These are phyloP conservation scores for Spinus pinus DNA, from an alignment of 2,797 vertebrate species.

Conservation along the genomic window DNA sequence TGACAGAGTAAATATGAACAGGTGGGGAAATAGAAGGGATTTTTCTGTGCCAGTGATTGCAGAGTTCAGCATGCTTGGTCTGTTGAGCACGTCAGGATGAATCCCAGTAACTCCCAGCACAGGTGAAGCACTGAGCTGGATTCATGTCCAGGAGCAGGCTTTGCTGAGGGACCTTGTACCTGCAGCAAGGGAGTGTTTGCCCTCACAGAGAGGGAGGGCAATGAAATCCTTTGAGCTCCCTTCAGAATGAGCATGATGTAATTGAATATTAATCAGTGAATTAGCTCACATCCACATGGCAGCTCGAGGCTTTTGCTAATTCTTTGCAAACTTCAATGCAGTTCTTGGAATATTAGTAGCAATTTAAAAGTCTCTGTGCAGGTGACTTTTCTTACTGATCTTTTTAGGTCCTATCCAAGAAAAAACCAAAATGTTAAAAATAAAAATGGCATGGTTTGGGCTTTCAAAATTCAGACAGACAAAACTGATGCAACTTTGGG, in stretches of 20 bases:
- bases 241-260: not conserved
- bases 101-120: not conserved
- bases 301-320: not conserved
- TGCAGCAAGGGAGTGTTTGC: not conserved
- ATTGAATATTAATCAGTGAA: not conserved
- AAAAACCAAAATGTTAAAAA: not conserved
- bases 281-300: not conserved
- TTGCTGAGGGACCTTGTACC: not conserved
- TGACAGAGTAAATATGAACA: not conserved
- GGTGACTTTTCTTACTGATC: not conserved
- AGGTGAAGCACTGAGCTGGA: not conserved
- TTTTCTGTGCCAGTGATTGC: not conserved
- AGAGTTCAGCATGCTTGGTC: not conserved
- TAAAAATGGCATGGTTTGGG: not conserved
- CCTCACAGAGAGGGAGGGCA: not conserved
- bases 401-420: not conserved
- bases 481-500: not conserved
- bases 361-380: not conserved
- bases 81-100: not conserved
- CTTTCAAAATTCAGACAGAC: constrained; percentile 2
- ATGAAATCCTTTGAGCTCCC: not conserved
- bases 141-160: not conserved
- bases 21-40: rapidly evolving
- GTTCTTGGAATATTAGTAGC: not conserved
- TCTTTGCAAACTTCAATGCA: not conserved